These are phyloP conservation scores for Rhodophaea formosa DNA, from an alignment of 2,888 invertebrate genomes.

Conservation along the genomic window DNA sequence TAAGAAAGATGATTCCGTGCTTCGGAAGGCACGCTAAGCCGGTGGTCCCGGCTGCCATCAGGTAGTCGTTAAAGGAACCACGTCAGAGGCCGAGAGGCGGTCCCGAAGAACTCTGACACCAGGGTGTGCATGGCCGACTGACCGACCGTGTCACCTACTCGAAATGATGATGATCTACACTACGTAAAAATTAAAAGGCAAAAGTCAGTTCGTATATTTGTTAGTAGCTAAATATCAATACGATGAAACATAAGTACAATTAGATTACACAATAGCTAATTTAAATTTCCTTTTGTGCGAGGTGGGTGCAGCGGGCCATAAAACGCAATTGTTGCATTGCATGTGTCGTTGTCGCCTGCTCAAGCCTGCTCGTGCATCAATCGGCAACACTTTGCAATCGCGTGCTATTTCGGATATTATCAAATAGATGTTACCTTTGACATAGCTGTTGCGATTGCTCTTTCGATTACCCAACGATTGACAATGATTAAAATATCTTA, in stretches of 20 bases:
- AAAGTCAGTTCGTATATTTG: no score
- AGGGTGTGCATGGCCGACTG: no score
- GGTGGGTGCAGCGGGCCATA: conserved; percentile 2
- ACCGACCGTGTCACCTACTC: no score
- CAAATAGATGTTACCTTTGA: conserved; percentile 2
- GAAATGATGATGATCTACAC: no score
- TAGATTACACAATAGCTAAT: not conserved
- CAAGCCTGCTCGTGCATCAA: not conserved
- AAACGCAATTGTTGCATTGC: not conserved
- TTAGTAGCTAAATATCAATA: not conserved
- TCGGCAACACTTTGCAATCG: not conserved
- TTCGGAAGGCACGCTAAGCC: no score
- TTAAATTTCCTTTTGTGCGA: not conserved
- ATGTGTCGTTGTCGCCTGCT: not conserved
- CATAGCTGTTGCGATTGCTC: not conserved
- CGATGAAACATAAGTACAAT: not conserved
- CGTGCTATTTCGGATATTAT: not conserved
- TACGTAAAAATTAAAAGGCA: no score
- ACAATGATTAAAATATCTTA: no score
- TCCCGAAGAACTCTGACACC: no score
- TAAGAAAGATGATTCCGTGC: no score
- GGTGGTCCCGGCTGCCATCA: no score
- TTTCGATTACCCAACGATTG: conserved; percentile 5
- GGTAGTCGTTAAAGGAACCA: no score
- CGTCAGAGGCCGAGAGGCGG: no score